Evolutionary conservation across 2,113 vertebrate genomes (phyloP).

Genomic region (Xenopus borealis): DNA sequence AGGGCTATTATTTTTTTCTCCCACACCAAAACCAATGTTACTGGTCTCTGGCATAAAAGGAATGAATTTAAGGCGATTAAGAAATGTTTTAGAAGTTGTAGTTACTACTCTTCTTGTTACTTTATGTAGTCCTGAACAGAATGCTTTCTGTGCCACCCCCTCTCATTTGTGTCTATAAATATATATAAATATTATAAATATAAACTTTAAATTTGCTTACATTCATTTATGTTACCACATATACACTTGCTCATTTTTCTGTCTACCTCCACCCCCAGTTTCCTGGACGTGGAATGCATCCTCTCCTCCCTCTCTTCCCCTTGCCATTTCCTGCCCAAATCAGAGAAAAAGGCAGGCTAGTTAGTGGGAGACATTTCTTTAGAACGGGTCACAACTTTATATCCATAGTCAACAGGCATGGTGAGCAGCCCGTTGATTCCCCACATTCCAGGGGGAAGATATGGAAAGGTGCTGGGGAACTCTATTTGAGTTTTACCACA

Average conservation of each 20-base stretch:
- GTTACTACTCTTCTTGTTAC: too few relatives aligned
- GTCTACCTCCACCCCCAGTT: slow-evolving; percentile 17
- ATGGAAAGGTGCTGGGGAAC: slow-evolving; percentile 35
- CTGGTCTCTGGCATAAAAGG: too few relatives aligned
- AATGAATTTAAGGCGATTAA: too few relatives aligned
- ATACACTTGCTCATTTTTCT: background rate
- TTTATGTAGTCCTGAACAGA: too few relatives aligned
- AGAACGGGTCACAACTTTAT: background rate
- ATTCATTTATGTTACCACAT: background rate
- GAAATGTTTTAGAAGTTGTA: too few relatives aligned
- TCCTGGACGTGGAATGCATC: slow-evolving; percentile 12
- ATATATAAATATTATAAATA: too few relatives aligned
- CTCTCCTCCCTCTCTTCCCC: slow-evolving; percentile 25
- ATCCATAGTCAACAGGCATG: slow-evolving; percentile 8
- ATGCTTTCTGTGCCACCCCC: too few relatives aligned
- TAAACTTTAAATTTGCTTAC: too few relatives aligned
- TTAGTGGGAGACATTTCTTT: background rate
- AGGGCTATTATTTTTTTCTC: too few relatives aligned
- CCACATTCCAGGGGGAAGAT: slow-evolving; percentile 10
- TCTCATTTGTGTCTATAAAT: too few relatives aligned
- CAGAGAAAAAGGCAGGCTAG: background rate
- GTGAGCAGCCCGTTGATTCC: background rate
- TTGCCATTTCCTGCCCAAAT: slow-evolving; percentile 15
- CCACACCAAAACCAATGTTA: too few relatives aligned
- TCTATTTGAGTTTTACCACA: slow-evolving; percentile 13